Evolutionary conservation across 2,797 vertebrate species (phyloP).

Genomic region (Poeciliopsis presidionis): DNA sequence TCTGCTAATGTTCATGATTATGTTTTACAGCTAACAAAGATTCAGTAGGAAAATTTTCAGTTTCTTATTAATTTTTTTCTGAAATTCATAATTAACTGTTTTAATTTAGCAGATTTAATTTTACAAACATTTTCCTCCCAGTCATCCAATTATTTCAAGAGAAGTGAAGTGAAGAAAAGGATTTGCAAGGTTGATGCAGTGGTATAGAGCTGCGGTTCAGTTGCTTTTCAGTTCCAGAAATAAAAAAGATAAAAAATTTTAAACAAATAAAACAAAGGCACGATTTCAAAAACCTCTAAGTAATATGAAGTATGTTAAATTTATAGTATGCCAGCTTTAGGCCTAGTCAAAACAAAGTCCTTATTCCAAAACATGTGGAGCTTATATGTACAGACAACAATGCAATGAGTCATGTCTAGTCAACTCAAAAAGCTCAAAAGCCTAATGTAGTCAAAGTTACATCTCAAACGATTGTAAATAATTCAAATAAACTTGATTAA

Average conservation of each 20-base stretch:
- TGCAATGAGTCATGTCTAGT: constrained; percentile 1
- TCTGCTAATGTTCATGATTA: too few species aligned
- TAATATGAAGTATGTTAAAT: constrained; percentile 7
- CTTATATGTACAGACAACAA: background rate
- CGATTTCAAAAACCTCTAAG: background rate
- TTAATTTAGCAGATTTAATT: background rate
- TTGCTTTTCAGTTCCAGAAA: background rate
- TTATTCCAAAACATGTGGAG: constrained; percentile 6
- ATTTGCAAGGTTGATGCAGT: background rate
- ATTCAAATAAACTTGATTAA: constrained; percentile 5
- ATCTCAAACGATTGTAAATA: background rate
- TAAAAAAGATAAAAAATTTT: background rate
- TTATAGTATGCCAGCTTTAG: constrained; percentile 1
- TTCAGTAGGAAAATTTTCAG: background rate
- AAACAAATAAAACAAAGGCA: background rate
- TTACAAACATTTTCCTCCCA: background rate
- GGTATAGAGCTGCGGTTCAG: background rate
- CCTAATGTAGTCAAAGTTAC: background rate
- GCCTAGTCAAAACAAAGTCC: background rate
- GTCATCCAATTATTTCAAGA: background rate
- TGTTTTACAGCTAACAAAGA: background rate
- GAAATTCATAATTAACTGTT: background rate
- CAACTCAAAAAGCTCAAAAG: constrained; percentile 2
- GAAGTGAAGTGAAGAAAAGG: background rate
- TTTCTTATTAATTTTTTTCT: background rate